Conservation (phyloP, 1,140 invertebrate species). For the Drosophila orosa region DNA sequence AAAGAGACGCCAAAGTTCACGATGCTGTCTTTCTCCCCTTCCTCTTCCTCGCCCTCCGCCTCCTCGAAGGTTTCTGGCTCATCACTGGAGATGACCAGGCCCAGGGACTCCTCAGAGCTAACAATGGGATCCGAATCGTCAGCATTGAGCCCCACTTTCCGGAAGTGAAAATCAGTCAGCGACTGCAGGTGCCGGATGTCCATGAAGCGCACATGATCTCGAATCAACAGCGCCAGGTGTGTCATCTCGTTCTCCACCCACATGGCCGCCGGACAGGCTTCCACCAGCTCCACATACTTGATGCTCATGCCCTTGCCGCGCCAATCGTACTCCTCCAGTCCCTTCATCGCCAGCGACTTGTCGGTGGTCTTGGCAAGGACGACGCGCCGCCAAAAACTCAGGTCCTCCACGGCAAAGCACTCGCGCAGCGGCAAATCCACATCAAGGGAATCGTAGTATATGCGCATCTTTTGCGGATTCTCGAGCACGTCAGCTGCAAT, state of each 20-base stretch:
- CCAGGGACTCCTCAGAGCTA: constrained; percentile 37
- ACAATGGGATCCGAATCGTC: constrained; percentile 37
- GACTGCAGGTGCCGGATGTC: constrained; percentile 69
- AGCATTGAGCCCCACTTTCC: background rate
- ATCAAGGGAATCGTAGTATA: constrained; percentile 63
- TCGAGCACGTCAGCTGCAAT: constrained; percentile 24
- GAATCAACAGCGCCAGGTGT: constrained; percentile 34
- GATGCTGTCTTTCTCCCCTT: constrained; percentile 3
- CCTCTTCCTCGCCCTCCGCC: constrained; percentile 24
- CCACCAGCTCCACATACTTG: constrained; percentile 73
- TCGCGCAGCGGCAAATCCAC: constrained; percentile 63
- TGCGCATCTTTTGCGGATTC: constrained; percentile 49
- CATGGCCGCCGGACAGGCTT: constrained; percentile 57
- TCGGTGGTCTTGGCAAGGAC: constrained; percentile 64
- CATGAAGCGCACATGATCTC: constrained; percentile 39
- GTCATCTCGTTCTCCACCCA: constrained; percentile 68
- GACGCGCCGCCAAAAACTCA: constrained; percentile 64
- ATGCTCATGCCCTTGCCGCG: constrained; percentile 61
- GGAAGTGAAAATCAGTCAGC: constrained; percentile 35
- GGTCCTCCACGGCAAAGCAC: constrained; percentile 60
- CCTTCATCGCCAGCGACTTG: constrained; percentile 31
- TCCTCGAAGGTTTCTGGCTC: constrained; percentile 19
- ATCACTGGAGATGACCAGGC: constrained; percentile 53
- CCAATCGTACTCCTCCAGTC: constrained; percentile 64
- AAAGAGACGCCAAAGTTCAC: background rate